phyloP scores from a whole-genome alignment of 2,113 vertebrate genomes.

The Siphamia tubifer region DNA sequence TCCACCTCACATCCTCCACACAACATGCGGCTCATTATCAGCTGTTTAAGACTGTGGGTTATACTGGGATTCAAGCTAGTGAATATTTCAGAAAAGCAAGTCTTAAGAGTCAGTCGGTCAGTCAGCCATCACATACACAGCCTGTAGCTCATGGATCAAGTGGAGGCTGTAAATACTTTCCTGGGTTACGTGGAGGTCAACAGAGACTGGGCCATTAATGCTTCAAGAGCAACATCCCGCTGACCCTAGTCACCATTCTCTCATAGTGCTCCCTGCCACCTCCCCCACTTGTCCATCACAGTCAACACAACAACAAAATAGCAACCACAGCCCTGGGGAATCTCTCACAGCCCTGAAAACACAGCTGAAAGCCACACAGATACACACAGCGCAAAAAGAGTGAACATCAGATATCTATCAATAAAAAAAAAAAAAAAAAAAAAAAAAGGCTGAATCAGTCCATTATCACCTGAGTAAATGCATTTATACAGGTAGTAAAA shows the following conservation, averaged over 20 bases:
- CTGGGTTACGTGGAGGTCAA: constrained; percentile 72
- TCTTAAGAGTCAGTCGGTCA: background rate
- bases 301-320: constrained; percentile 25
- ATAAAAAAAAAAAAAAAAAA: too few relatives aligned
- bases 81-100: constrained; percentile 22
- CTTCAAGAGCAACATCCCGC: constrained; percentile 70
- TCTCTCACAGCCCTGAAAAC: background rate
- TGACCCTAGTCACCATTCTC: constrained; percentile 65
- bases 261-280: constrained; percentile 42
- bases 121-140: background rate
- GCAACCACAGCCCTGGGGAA: background rate
- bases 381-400: background rate
- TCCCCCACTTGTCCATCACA: constrained; percentile 29
- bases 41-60: constrained; percentile 42
- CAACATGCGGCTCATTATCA: constrained; percentile 42
- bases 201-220: constrained; percentile 64
- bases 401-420: too few relatives aligned
- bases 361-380: background rate
- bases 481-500: too few relatives aligned
- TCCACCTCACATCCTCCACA: background rate
- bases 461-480: too few relatives aligned
- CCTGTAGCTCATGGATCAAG: constrained; percentile 73
- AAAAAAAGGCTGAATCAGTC: too few relatives aligned
- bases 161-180: constrained; percentile 78
- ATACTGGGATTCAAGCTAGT: constrained; percentile 10